Evolutionary conservation across 2,888 invertebrate genomes (phyloP), one percentile per base, ranked within the genome.

Genomic region (Athalia circularis): DNA sequence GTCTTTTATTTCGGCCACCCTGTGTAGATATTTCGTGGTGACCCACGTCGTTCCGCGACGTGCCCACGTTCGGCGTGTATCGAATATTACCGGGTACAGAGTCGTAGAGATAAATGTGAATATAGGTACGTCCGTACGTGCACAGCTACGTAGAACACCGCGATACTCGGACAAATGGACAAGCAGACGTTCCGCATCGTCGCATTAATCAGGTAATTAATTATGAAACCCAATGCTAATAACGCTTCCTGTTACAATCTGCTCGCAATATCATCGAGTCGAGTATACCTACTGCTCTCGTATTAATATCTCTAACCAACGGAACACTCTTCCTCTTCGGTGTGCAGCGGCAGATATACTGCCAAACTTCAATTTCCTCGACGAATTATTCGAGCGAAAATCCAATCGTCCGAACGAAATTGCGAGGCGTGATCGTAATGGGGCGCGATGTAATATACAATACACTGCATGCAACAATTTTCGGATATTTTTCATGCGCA

Each of bases 141-240:
- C 70, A 29, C 45, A 57, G 43, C 9, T 70, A 29, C 43, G 57
- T 54, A 57, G 45, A 67, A 13, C 15, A 15, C 11, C 11, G 45
- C 70, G 70, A 72, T 43, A 59, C n/a, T 29, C 70, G 68, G 52
- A 75, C 75, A 50, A 64, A 54, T 50, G 79, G 83, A 84, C 80
- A 83, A 83, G 81, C 88, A 87, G 86, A 86, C 88, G 87, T 88
- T 89, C 83, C 88, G 88, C 87, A 85, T 87, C 87, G 86, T 79
- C 83, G 87, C 86, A 88, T 88, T 87, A 87, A 89, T 89, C 86
- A 83, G 83, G 84, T 86, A 84, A 90, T 89, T 88, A 88, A 90
- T 89, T 89, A 87, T 88, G 87, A 88, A 87, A 88, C 87, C 86
- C 85, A 83, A 87, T 86, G 87, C 86, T 89, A 88, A 89, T 88